Evolutionary conservation across 2,113 vertebrate species (phyloP), one percentile per base, ranked within the genome.

Genomic region (Bettongia penicillata): DNA sequence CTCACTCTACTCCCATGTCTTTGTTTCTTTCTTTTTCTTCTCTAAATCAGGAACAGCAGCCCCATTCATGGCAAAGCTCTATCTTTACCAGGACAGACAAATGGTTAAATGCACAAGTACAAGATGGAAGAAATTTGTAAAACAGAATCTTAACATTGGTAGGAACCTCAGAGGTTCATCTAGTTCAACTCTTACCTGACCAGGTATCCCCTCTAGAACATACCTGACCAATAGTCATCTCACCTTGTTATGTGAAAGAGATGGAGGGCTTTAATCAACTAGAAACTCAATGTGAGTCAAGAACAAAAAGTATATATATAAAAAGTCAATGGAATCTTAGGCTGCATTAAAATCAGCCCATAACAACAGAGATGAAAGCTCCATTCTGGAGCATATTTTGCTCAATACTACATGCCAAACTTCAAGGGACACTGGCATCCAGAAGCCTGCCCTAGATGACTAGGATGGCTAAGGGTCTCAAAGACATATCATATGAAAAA

Each of bases 21-120:
- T 68, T 68, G 37, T 61, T 77, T 77, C 28, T 68, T 43, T 77
- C 14, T 77, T 77, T 77, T 96, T 91, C 91, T 68, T 16, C 91
- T 94, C 93, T 14, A n/a, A 93, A 93, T 93, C 2, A 96, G 25
- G 2, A 91, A 49, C 90, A 94, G 55, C 2, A 89, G n/a, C 8
- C 43, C 7, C 16, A n/a, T n/a, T n/a, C 14, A 22, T 7, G 5
- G 19, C n/a, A 77, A 37, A 19, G 37, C 16, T 77, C 43, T 77
- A 77, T 77, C 68, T 43, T 77, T 19, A 43, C 43, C 6, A 43
- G 68, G 37, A 22, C 37, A 77, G 37, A 68, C 31, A 68, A 57
- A 57, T 28, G 9, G 26, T 28, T 57, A 57, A 26, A 57, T 28
- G 26, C 25, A 57, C 2, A 10, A 57, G 55, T 57, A 57, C 7